Evolutionary conservation across 2,113 vertebrate genomes (phyloP).

Genomic region (Protomyctophum bolini): DNA sequence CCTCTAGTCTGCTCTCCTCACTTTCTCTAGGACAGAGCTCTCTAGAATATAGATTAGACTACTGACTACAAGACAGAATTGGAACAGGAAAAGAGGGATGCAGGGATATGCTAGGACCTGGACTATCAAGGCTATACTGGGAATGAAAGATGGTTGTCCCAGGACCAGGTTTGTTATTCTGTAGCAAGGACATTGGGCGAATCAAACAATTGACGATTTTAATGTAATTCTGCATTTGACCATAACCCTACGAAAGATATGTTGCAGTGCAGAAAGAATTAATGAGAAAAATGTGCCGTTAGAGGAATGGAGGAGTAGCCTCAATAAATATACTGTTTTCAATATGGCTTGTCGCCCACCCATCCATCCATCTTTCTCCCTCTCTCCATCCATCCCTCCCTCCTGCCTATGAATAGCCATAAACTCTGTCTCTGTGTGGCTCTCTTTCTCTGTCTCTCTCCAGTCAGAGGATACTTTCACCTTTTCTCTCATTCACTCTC

Average conservation of each 20-base stretch:
- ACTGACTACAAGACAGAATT: conserved; percentile 1
- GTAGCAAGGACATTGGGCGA: not conserved
- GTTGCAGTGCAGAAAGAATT: no score
- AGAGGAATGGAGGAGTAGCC: no score
- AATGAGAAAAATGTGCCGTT: no score
- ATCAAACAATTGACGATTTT: not conserved
- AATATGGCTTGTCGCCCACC: not conserved
- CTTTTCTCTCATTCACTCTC: conserved; percentile 1
- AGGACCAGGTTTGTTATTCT: not conserved
- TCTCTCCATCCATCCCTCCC: not conserved
- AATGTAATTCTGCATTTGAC: no score
- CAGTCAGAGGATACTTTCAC: not conserved
- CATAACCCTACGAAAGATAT: no score
- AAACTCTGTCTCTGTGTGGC: not conserved
- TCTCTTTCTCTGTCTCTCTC: not conserved
- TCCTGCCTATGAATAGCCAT: not conserved
- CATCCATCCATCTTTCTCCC: not conserved
- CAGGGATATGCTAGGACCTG: not conserved
- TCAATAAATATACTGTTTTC: no score
- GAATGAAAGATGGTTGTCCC: not conserved
- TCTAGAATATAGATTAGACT: not conserved
- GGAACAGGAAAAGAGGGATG: not conserved
- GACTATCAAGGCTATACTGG: not conserved
- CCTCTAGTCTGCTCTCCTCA: not conserved
- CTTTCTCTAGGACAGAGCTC: not conserved